Evolutionary conservation across 2,113 vertebrate genomes (phyloP).

Genomic region (Macaca nemestrina): DNA sequence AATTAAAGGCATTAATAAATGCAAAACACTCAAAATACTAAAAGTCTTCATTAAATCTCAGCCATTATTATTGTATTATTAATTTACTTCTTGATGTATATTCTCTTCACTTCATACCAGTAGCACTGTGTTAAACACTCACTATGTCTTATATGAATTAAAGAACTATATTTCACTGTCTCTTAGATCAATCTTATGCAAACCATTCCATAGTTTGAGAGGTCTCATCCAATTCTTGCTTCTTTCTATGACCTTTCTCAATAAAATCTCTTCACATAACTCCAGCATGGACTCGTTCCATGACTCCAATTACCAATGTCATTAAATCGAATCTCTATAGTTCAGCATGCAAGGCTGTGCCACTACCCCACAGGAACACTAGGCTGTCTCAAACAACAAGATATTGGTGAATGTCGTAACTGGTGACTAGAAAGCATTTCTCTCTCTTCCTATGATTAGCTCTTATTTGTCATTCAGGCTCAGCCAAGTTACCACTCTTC

Average conservation of each 20-base stretch:
- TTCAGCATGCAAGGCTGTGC: neutral
- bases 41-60: neutral
- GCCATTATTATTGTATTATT: no score
- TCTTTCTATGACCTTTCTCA: neutral
- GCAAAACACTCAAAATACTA: neutral
- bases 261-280: neutral
- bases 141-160: neutral
- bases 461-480: neutral
- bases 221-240: neutral
- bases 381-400: neutral
- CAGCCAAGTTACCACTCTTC: neutral
- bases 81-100: neutral
- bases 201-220: neutral
- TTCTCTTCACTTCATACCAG: neutral
- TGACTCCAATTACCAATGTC: neutral
- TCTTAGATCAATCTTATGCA: neutral
- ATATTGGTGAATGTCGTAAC: neutral
- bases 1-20: neutral
- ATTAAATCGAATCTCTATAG: neutral
- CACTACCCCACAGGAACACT: neutral
- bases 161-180: neutral
- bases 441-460: neutral
- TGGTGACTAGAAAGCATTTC: neutral
- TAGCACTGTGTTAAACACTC: neutral
- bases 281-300: neutral